Base-by-base conservation (phyloP, 2,888 invertebrate species). In the Rapana venosa region DNA sequence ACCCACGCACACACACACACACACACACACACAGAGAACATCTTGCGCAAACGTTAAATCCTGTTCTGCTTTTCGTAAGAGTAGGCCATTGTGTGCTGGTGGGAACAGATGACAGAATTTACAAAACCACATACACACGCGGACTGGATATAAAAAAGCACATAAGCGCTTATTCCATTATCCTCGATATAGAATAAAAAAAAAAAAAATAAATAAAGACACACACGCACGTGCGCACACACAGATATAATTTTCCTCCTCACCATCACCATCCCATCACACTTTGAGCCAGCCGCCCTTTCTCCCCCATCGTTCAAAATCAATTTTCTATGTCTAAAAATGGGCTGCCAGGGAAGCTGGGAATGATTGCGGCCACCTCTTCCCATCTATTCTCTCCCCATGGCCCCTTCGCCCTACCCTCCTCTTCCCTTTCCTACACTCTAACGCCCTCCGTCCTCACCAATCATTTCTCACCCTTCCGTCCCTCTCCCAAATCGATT, bases 161-260 rank as follows among this genome's bases (percentile, higher is more conserved):
- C n/a, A n/a, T n/a, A n/a, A n/a, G n/a, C n/a, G n/a, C n/a, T n/a
- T n/a, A n/a, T n/a, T n/a, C n/a, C n/a, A n/a, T n/a, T n/a, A n/a
- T n/a, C n/a, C n/a, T n/a, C n/a, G n/a, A n/a, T n/a, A n/a, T n/a
- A n/a, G n/a, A n/a, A n/a, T n/a, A n/a, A n/a, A n/a, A n/a, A n/a
- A n/a, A n/a, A n/a, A n/a, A n/a, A n/a, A n/a, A n/a, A 74, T n/a
- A 74, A 0, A 74, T 0, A 74, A 2, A 74, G 56, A 85, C 30
- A 85, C 85, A 85, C 56, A 58, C 58, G 56, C 56, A n/a, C 56
- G 56, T n/a, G 56, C 85, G n/a, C n/a, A 74, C n/a, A n/a, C n/a
- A 74, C 70, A 74, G n/a, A n/a, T 11, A n/a, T 8, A 74, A 26
- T 0, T n/a, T 8, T 26, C 2, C 70, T 2, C 70, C 26, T 26